Evolutionary conservation across 2,888 invertebrate genomes (phyloP), one percentile per base, ranked within the genome.

Genomic region (Coleophora flavipennella): DNA sequence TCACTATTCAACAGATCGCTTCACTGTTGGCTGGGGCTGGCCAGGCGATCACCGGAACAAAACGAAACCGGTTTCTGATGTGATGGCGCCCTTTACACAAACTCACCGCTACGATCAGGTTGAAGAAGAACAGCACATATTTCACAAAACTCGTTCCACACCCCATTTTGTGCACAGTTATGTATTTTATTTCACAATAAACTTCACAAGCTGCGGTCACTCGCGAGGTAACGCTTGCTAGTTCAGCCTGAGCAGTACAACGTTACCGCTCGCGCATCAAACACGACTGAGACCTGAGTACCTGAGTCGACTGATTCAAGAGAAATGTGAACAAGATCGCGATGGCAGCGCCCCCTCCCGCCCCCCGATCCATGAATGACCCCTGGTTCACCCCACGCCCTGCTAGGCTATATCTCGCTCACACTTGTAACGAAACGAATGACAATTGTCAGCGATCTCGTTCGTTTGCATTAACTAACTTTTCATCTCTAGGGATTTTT

Each of bases 121-220:
- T 93, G 84, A 93, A 92, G 75, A 92, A 85, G 73, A 93, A 94
- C 60, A 94, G 88, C 59, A 93, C 86, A 77, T 92, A 92, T 86
- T 94, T 94, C 70, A 92, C 88, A 80, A 91, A 88, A 74, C 90
- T 89, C 80, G 90, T 90, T 68, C 90, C 91, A 76, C 90, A 90
- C 83, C 88, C 87, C 89, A 89, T 89, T 65, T 78, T 86, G 69
- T 67, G 44, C 71, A 71, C 72, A 58, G 45, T 57, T 46, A 54
- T 51, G 45, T 47, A 52, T 48, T 53, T 48, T 51, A 53, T 58
- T 59, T 71, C 75, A 73, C 66, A 76, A 57, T 73, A 59, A 72
- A 72, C 62, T 63, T 62, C 71, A 69, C 74, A 67, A 68, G 62
- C 56, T 59, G 46, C 51, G 51, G 50, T 58, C 77, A 79, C 79